These are phyloP conservation scores for Oxygymnocypris stewartii DNA, from an alignment of 2,113 vertebrate genomes.

Conservation along the genomic window DNA sequence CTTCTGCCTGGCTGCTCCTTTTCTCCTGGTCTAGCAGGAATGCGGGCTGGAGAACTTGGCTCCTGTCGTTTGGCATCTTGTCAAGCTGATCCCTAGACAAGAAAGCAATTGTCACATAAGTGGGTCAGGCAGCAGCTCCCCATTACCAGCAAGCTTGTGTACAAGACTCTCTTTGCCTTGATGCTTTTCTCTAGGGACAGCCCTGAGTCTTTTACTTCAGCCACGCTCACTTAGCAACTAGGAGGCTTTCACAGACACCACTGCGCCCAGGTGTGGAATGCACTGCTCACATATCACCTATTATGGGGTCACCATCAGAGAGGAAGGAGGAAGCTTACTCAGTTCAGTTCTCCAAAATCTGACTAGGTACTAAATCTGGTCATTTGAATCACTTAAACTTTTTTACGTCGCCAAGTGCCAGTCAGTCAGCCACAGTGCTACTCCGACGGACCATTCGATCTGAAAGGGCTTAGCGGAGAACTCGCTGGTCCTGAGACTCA, in stretches of 20 bases:
- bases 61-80: conserved; percentile 80
- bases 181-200: conserved; percentile 54
- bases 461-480: conserved; percentile 8
- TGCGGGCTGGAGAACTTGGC: conserved; percentile 76
- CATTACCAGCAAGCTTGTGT: conserved; percentile 74
- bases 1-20: conserved; percentile 79
- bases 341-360: background rate
- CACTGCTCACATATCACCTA: background rate
- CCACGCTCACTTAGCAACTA: conserved; percentile 28
- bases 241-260: conserved; percentile 25
- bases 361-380: background rate
- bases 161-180: conserved; percentile 71
- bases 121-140: conserved; percentile 81
- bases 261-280: background rate
- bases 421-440: background rate
- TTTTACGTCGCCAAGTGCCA: background rate
- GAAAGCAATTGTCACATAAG: conserved; percentile 85
- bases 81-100: conserved; percentile 82
- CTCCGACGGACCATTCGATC: background rate
- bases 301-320: background rate
- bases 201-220: conserved; percentile 34
- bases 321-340: background rate
- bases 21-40: conserved; percentile 77
- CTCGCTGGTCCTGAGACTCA: conserved; percentile 16
- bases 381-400: conserved; percentile 20